phyloP scores from a whole-genome alignment of 2,888 invertebrate species.

The Nowickia ferox region DNA sequence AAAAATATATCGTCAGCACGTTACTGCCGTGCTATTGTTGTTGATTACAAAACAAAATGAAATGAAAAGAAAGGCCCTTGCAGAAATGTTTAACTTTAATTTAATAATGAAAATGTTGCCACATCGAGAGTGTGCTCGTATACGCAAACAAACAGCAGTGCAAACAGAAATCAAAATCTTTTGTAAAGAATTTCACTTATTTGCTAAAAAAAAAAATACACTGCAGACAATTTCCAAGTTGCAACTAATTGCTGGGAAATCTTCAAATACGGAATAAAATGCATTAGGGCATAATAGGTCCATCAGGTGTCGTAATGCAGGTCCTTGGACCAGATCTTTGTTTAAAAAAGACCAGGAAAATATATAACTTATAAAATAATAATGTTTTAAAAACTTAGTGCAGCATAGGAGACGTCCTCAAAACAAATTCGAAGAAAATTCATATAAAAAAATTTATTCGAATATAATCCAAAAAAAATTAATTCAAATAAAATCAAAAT shows the following conservation, averaged over 20 bases:
- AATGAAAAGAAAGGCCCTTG: neutral
- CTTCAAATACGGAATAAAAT: no score
- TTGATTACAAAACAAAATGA: constrained; percentile 21
- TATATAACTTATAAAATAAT: no score
- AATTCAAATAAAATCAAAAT: no score
- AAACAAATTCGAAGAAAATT: no score
- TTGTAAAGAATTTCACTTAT: constrained; percentile 19
- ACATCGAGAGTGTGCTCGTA: constrained; percentile 50
- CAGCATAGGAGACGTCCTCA: no score
- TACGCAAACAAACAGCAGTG: constrained; percentile 54
- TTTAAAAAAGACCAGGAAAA: no score
- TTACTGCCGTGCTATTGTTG: constrained; percentile 26
- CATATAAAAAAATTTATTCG: no score
- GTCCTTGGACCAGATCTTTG: no score
- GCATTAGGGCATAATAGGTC: no score
- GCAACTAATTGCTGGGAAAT: neutral
- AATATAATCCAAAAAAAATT: no score
- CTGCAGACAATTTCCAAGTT: constrained; percentile 8
- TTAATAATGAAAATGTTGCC: constrained; percentile 66
- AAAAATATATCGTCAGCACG: constrained; percentile 24
- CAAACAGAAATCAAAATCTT: constrained; percentile 52
- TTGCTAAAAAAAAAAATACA: neutral
- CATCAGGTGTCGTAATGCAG: no score
- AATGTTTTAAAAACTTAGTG: no score
- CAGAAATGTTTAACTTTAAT: constrained; percentile 3